Base-by-base conservation (phyloP, 2,113 vertebrate genomes). In the Vanacampus margaritifer region DNA sequence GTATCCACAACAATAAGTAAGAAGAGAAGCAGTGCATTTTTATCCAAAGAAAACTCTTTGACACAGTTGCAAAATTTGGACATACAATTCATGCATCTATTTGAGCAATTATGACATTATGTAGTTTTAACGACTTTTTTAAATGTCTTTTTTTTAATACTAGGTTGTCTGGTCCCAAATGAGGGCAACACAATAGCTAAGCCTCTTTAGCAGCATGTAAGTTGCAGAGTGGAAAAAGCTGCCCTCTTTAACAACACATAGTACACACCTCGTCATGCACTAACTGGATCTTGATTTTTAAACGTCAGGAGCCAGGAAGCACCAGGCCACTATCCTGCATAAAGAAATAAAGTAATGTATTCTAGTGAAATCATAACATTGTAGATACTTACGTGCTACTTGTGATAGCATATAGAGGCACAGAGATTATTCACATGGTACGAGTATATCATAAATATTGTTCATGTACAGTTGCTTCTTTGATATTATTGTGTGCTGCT, bases 121-220 rank as follows among this genome's bases (percentile, higher is more conserved):
- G 28, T 32, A 32, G 28, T 32, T 32, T 32, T 32, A 32, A 32
- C 28, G 28, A 32, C 2, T 32, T 32, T 32, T 32, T 32, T 32
- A n/a, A n/a, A n/a, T n/a, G 2, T 32, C 4, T 32, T 32, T 32
- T 32, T 32, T 32, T 32, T 32, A 32, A 32, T 19, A 46, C 43
- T 14, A 17, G 43, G 43, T 46, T 6, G 5, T 46, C 43, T 41
- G 39, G 2, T 46, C 1, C 39, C 17, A 24, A 79, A 76, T 6
- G 54, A 72, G 70, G 60, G 51, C 75, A 69, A 8, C 26, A 67
- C 28, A 61, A 39, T 19, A 32, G 5, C 28, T 77, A 78, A 84
- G 68, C 86, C 43, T 77, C 79, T 74, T 81, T 75, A 64, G 7
- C 37, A 36, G 61, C 19, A 53, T 67, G 36, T 67, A 19, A 62